A percentile compares a stretch with the other conserved stretches of the same genome.
These are phyloP conservation scores for Tiaroga cobitis DNA, from an alignment of 2,797 vertebrate genomes.

Conservation along the genomic window DNA sequence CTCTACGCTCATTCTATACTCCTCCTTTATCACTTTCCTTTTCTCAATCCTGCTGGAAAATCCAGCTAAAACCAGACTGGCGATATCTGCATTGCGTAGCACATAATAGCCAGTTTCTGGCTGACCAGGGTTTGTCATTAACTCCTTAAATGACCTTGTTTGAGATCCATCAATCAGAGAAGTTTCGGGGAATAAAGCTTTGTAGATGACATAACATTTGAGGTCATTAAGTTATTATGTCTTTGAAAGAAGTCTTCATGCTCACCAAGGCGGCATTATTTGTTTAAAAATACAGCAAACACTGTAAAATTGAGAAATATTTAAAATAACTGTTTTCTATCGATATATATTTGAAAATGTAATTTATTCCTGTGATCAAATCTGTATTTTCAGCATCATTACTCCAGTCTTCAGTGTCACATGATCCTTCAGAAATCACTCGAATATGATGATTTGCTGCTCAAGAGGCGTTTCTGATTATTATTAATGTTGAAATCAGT, in stretches of 20 bases:
- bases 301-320: neutral
- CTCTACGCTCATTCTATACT: neutral
- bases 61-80: neutral
- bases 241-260: neutral
- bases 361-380: neutral
- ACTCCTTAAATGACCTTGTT: too few species aligned
- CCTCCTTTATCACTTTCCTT: constrained; percentile 13
- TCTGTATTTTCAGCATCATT: neutral
- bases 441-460: neutral
- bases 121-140: too few species aligned
- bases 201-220: neutral
- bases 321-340: neutral
- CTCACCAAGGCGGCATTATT: neutral
- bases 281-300: neutral
- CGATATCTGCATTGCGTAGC: neutral
- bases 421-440: neutral
- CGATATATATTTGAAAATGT: neutral
- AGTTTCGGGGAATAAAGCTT: neutral
- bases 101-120: neutral
- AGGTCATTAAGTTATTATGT: neutral
- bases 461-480: neutral
- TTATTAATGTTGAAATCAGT: neutral
- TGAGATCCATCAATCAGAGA: neutral
- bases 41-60: neutral
- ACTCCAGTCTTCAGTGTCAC: neutral